phyloP scores from a whole-genome alignment of 2,888 invertebrate genomes.

The Platypus cylindrus region DNA sequence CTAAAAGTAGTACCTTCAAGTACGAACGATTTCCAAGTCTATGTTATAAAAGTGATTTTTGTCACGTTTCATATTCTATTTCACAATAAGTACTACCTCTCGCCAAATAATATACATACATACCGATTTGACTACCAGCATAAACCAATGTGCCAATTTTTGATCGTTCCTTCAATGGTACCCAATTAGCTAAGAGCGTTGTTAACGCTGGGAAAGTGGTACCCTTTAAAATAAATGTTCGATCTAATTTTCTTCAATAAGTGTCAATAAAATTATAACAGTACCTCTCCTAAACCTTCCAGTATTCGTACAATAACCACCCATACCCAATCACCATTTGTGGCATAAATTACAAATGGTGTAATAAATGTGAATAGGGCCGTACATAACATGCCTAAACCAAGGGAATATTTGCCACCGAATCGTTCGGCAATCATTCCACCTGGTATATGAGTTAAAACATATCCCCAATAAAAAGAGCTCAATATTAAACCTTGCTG shows the following conservation, averaged over 20 bases:
- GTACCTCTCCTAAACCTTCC: slow-evolving; percentile 70
- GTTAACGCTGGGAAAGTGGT: slow-evolving; percentile 75
- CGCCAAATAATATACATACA: too few relatives aligned
- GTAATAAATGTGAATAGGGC: slow-evolving; percentile 74
- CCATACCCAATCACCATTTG: slow-evolving; percentile 53
- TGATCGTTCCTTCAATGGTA: slow-evolving; percentile 62
- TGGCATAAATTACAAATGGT: slow-evolving; percentile 50
- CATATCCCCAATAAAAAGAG: slow-evolving; percentile 77
- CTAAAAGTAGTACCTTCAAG: too few relatives aligned
- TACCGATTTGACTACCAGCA: slow-evolving; percentile 56
- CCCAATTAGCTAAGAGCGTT: slow-evolving; percentile 68
- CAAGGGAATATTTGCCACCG: slow-evolving; percentile 75
- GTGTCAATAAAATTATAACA: too few relatives aligned
- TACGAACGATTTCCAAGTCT: too few relatives aligned
- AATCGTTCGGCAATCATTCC: slow-evolving; percentile 67
- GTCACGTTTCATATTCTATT: too few relatives aligned
- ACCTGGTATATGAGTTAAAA: slow-evolving; percentile 70
- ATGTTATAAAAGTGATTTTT: too few relatives aligned
- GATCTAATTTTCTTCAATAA: too few relatives aligned
- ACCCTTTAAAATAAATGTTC: slow-evolving; percentile 41
- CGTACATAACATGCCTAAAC: slow-evolving; percentile 68
- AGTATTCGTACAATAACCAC: slow-evolving; percentile 59
- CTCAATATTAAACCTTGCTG: slow-evolving; percentile 66
- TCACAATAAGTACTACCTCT: too few relatives aligned
- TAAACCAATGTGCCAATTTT: slow-evolving; percentile 67